Evolutionary conservation across 2,888 invertebrate species (phyloP).

Genomic region (Camponotus fellah): DNA sequence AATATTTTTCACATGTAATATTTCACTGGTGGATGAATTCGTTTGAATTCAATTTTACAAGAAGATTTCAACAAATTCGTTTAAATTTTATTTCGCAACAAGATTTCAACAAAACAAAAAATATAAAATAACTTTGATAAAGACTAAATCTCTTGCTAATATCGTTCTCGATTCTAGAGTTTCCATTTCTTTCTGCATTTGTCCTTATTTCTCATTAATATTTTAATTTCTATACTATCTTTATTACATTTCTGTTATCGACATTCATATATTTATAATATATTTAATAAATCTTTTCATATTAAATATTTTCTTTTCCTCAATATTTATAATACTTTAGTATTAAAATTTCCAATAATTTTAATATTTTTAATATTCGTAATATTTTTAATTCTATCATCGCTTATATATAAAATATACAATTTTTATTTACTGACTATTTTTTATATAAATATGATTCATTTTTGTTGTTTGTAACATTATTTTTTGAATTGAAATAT

Average conservation of each 20-base stretch:
- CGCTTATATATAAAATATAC: not conserved
- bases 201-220: constrained; percentile 20
- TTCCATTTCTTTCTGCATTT: constrained; percentile 8
- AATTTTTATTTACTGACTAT: not conserved
- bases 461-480: not conserved
- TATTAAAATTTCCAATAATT: too few relatives aligned
- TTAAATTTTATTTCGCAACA: constrained; percentile 41
- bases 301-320: not conserved
- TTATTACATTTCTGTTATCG: not conserved
- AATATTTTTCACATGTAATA: too few relatives aligned
- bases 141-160: constrained; percentile 40
- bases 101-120: constrained; percentile 22
- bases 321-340: too few relatives aligned
- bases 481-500: too few relatives aligned
- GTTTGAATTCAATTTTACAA: constrained; percentile 43
- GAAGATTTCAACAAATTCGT: not conserved
- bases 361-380: too few relatives aligned
- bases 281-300: not conserved
- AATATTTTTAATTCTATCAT: constrained; percentile 9
- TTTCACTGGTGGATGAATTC: constrained; percentile 59
- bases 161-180: constrained; percentile 30
- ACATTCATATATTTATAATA: constrained; percentile 4
- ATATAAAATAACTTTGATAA: not conserved
- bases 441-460: not conserved
- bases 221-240: not conserved